These are phyloP conservation scores for Aurelia aurita DNA, from an alignment of 30 jellyfish, hydroid and myxozoan genomes.

Conservation along the genomic window DNA sequence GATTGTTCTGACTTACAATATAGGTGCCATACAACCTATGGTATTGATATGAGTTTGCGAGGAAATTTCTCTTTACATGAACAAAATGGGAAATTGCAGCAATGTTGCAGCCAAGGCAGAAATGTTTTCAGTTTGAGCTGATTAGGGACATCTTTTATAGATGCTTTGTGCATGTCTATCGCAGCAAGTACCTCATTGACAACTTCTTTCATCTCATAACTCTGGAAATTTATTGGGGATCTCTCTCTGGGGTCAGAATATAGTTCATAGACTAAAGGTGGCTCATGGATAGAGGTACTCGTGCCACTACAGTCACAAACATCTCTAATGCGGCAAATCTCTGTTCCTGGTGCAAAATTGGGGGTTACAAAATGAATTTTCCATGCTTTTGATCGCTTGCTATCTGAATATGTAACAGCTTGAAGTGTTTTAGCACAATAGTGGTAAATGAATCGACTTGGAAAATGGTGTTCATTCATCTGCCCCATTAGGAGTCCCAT, in stretches of 20 bases:
- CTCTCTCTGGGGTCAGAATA: constrained; percentile 71
- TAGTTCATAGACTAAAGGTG: constrained; percentile 73
- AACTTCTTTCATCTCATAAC: background rate
- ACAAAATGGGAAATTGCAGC: constrained; percentile 80
- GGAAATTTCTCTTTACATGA: constrained; percentile 60
- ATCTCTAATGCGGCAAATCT: background rate
- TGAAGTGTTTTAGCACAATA: constrained; percentile 74
- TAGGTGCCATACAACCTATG: too few species aligned
- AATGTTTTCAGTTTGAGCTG: constrained; percentile 56
- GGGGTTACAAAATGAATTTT: constrained; percentile 73
- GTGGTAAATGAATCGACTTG: constrained; percentile 59
- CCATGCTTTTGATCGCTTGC: constrained; percentile 63
- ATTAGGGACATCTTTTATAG: constrained; percentile 18
- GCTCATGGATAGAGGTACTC: constrained; percentile 15
- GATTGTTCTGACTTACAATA: too few species aligned
- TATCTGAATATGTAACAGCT: constrained; percentile 81
- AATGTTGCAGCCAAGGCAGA: constrained; percentile 59
- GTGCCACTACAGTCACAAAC: constrained; percentile 70
- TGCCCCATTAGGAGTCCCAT: constrained; percentile 21
- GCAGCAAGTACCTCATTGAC: constrained; percentile 22
- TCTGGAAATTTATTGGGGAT: constrained; percentile 1
- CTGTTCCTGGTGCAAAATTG: constrained; percentile 14
- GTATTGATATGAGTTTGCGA: constrained; percentile 19
- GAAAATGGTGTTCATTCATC: background rate
- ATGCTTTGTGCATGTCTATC: constrained; percentile 42